phyloP scores from a whole-genome alignment of 2,888 invertebrate species.

The Schizaphis graminum region DNA sequence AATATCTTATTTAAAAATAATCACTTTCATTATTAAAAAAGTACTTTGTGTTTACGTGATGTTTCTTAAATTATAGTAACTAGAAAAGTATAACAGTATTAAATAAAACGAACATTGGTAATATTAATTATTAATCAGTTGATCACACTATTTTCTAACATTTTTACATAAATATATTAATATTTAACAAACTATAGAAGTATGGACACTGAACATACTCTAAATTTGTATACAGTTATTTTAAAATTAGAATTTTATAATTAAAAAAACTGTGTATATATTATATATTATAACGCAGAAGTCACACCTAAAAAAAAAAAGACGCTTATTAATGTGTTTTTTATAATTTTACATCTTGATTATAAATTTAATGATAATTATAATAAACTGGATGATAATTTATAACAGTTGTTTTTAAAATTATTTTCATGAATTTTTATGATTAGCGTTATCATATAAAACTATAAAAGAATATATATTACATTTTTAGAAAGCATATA shows the following conservation, averaged over 20 bases:
- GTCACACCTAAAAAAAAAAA: background rate
- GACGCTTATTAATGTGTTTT: slow-evolving; percentile 10
- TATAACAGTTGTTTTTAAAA: background rate
- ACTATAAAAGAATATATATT: background rate
- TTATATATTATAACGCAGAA: background rate
- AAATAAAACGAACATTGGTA: background rate
- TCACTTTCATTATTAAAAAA: background rate
- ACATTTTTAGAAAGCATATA: background rate
- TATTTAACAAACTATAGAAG: background rate
- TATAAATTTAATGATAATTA: background rate
- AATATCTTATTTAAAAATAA: background rate
- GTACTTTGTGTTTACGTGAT: background rate
- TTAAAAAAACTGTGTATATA: background rate
- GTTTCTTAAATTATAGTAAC: background rate
- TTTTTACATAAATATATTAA: too few relatives aligned
- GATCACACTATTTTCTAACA: background rate
- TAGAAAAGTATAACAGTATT: background rate
- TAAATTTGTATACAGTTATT: background rate
- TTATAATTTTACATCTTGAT: background rate
- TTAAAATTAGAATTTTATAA: background rate
- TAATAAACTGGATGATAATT: background rate
- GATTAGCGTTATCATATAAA: slow-evolving; percentile 22
- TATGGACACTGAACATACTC: background rate
- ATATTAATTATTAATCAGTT: background rate
- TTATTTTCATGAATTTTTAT: background rate